Percentiles rank a stretch among this genome's conserved stretches.
Evolutionary conservation across 2,797 vertebrate genomes (phyloP).

Genomic region (Taenioides sp.): DNA sequence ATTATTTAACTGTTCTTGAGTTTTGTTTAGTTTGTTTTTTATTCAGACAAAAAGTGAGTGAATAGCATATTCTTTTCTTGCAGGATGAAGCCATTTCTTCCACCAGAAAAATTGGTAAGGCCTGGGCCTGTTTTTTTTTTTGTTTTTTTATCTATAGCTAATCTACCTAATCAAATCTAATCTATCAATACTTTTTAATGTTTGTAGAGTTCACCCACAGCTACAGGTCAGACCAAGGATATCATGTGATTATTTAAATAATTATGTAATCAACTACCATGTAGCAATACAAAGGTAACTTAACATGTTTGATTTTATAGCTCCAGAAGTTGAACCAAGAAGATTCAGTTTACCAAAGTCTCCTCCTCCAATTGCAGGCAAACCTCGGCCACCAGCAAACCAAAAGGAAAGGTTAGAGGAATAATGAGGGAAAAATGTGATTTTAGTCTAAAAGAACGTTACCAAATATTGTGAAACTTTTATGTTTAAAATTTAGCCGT

Average conservation of each 20-base stretch:
- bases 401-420: constrained; percentile 61
- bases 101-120: constrained; percentile 66
- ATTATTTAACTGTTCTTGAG: neutral
- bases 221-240: constrained; percentile 40
- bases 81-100: constrained; percentile 71
- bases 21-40: neutral
- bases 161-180: neutral
- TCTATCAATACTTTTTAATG: constrained; percentile 6
- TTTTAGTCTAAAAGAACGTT: neutral
- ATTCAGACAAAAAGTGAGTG: neutral
- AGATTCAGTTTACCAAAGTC: constrained; percentile 46
- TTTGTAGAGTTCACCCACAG: constrained; percentile 55
- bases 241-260: neutral
- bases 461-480: constrained; percentile 5
- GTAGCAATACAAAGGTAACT: neutral
- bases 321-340: constrained; percentile 38
- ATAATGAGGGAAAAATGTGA: neutral
- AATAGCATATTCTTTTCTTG: constrained; percentile 13
- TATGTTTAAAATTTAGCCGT: constrained; percentile 46
- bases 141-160: neutral
- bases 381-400: constrained; percentile 43
- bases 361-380: constrained; percentile 42
- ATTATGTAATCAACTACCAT: neutral
- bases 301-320: constrained; percentile 15
- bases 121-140: neutral